These are phyloP conservation scores for Amazona guildingii DNA, from an alignment of 2,113 vertebrate genomes.

Conservation along the genomic window DNA sequence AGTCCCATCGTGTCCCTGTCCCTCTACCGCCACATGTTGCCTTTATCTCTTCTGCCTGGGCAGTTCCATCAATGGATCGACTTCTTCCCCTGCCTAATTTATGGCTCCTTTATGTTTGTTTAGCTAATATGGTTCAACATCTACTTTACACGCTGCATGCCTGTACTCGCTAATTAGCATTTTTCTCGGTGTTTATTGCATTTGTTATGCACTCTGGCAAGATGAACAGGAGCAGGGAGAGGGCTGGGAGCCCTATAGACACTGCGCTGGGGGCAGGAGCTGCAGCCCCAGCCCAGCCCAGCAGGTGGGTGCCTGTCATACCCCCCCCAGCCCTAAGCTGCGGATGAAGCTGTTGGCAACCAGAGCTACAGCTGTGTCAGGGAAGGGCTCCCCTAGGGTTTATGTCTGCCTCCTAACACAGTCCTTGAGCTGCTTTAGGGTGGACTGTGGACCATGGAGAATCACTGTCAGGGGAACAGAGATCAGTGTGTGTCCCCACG, in stretches of 20 bases:
- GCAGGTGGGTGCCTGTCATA: neutral
- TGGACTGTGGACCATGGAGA: neutral
- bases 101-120: conserved; percentile 45
- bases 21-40: fast-evolving
- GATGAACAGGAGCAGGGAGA: neutral
- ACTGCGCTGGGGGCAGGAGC: neutral
- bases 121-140: conserved; percentile 41
- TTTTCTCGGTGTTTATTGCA: neutral
- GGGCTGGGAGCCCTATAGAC: neutral
- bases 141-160: neutral
- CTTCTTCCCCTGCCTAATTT: conserved; percentile 1
- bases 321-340: neutral
- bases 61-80: conserved; percentile 32
- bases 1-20: neutral
- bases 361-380: neutral
- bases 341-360: neutral
- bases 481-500: fast-evolving
- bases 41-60: conserved; percentile 37
- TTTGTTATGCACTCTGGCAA: neutral
- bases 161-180: conserved; percentile 8
- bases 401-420: neutral
- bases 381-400: neutral
- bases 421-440: neutral
- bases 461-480: neutral
- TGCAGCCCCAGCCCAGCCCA: neutral